These are phyloP conservation scores for Sebastes nivosus DNA, from an alignment of 2,797 vertebrate species.

Conservation along the genomic window DNA sequence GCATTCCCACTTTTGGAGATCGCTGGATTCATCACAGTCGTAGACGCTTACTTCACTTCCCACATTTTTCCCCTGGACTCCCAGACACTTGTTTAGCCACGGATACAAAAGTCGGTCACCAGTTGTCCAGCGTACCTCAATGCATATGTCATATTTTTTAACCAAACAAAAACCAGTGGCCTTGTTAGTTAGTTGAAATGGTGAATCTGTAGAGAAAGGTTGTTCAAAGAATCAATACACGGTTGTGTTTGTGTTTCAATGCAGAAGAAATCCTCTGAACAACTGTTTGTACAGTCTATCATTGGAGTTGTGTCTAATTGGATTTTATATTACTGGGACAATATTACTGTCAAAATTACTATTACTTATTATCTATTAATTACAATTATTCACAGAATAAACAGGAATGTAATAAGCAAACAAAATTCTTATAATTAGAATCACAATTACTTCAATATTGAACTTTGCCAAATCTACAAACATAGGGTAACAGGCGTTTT, in stretches of 20 bases:
- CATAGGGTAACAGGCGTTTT: not conserved
- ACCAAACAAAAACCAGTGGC: conserved; percentile 47
- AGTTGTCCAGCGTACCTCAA: conserved; percentile 85
- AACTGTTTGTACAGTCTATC: not conserved
- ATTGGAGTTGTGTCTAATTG: not conserved
- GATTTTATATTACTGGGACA: not conserved
- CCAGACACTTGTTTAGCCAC: conserved; percentile 82
- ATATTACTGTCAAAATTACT: not conserved
- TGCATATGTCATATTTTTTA: not conserved
- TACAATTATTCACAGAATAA: not conserved
- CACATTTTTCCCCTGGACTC: conserved; percentile 81
- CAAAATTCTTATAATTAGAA: not conserved
- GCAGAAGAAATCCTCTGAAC: not conserved
- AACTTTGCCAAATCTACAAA: not conserved
- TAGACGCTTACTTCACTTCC: conserved; percentile 83
- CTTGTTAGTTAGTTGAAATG: conserved; percentile 53
- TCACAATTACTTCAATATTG: not conserved
- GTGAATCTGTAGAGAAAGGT: conserved; percentile 46
- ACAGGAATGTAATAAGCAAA: not conserved
- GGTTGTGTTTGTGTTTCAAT: not conserved
- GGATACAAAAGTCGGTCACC: conserved; percentile 82
- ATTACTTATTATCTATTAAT: too few relatives aligned
- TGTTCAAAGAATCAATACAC: not conserved
- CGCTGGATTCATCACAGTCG: conserved; percentile 83
- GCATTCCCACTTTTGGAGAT: conserved; percentile 92